Evolutionary conservation across 2,113 vertebrate genomes (phyloP).

Genomic region (Ceyx melanurus): DNA sequence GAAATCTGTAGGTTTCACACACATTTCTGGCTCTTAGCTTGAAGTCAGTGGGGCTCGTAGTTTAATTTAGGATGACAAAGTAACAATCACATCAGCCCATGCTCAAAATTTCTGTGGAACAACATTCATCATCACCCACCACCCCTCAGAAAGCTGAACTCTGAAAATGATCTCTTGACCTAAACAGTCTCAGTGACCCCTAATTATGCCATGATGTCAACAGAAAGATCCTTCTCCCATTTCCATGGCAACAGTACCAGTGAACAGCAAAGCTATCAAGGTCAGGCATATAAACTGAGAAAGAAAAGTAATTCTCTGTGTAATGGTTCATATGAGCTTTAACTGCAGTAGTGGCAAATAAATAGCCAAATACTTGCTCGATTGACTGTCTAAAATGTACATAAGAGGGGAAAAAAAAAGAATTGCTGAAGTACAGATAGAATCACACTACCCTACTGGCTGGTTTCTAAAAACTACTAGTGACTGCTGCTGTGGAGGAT

Average conservation of each 20-base stretch:
- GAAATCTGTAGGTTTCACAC: background rate
- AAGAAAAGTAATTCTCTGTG: constrained; percentile 4
- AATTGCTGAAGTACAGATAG: background rate
- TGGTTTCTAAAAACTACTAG: background rate
- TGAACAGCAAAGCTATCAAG: background rate
- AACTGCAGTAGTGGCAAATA: background rate
- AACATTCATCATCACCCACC: background rate
- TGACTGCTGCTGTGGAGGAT: background rate
- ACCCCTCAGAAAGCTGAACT: background rate
- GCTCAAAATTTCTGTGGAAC: background rate
- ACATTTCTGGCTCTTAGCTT: background rate
- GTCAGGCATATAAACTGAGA: background rate
- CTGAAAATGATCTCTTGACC: constrained; percentile 25
- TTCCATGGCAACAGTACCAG: constrained; percentile 7
- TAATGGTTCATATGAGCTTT: background rate
- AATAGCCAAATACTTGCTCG: background rate
- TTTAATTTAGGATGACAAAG: background rate
- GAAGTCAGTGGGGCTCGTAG: background rate
- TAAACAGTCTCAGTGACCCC: background rate
- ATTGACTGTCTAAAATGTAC: background rate
- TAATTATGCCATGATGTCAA: background rate
- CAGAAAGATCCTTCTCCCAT: background rate
- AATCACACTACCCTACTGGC: background rate
- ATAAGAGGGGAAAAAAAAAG: no score
- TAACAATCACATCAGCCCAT: background rate